Evolutionary conservation across 2,888 invertebrate genomes (phyloP).

Genomic region (Hirtodrosophila duncani): DNA sequence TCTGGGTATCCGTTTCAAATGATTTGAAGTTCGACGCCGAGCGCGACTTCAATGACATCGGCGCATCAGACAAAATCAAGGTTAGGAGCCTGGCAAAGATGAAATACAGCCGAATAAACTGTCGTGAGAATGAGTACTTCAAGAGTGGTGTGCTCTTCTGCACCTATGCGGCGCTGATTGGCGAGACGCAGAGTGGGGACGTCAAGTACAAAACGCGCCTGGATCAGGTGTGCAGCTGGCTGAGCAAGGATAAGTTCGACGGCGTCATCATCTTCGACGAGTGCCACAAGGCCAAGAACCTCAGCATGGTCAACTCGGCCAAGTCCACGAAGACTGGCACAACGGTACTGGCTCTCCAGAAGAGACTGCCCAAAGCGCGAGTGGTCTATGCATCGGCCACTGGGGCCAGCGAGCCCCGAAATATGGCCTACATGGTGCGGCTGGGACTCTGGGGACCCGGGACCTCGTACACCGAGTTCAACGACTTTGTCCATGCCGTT

Average conservation of each 20-base stretch:
- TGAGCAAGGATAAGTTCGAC: conserved; percentile 96
- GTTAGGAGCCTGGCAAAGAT: conserved; percentile 95
- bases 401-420: conserved; percentile 97
- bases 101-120: conserved; percentile 97
- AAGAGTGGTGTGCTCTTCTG: conserved; percentile 97
- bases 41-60: conserved; percentile 96
- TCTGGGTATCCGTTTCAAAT: conserved; percentile 99
- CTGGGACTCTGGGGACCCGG: conserved; percentile 99
- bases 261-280: conserved; percentile 99
- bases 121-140: conserved; percentile 92
- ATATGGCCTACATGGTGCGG: conserved; percentile 99
- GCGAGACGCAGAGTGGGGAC: conserved; percentile 89
- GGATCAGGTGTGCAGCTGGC: conserved; percentile 98
- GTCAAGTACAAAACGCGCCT: conserved; percentile 93
- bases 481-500: conserved; percentile 96
- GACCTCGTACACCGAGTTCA: conserved; percentile 95
- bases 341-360: conserved; percentile 97
- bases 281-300: conserved; percentile 99
- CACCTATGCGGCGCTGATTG: conserved; percentile 98
- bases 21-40: conserved; percentile 99
- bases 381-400: conserved; percentile 98
- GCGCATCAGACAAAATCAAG: conserved; percentile 88
- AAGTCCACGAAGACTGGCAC: conserved; percentile 99
- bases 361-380: conserved; percentile 92
- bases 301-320: conserved; percentile 95